Conservation (phyloP, 1,140 invertebrate genomes). For the Coboldia fuscipes region DNA sequence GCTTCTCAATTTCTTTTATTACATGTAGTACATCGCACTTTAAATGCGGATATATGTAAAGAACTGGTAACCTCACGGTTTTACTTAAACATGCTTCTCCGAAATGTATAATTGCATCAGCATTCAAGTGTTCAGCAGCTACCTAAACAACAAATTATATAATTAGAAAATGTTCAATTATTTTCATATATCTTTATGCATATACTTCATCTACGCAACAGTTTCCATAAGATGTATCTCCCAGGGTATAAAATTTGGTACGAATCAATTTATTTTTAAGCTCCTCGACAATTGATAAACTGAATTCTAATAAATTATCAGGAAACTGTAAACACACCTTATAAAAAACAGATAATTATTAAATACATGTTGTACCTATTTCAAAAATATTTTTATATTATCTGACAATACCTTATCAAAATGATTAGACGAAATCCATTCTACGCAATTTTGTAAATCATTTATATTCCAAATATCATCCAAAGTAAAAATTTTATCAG, state of each 20-base stretch:
- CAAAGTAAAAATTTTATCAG: no score
- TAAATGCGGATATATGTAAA: conserved; percentile 43
- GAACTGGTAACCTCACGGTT: conserved; percentile 44
- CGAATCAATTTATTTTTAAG: conserved; percentile 31
- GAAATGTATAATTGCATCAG: conserved; percentile 77
- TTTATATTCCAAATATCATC: conserved; percentile 20
- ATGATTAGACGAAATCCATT: conserved; percentile 43
- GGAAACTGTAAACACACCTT: conserved; percentile 84
- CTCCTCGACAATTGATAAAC: conserved; percentile 38
- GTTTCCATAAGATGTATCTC: conserved; percentile 85
- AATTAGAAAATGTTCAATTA: neutral
- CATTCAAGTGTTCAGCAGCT: conserved; percentile 63
- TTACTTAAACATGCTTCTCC: conserved; percentile 69
- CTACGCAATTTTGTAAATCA: conserved; percentile 28
- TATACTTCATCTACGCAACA: conserved; percentile 81
- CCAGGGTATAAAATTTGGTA: conserved; percentile 57
- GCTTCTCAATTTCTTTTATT: conserved; percentile 10
- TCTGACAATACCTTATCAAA: conserved; percentile 36
- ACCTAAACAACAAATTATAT: conserved; percentile 7
- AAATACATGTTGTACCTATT: conserved; percentile 2
- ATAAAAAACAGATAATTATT: conserved; percentile 9
- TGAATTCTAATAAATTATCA: conserved; percentile 50
- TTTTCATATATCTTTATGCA: neutral
- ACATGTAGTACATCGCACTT: conserved; percentile 25
- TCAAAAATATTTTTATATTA: conserved; percentile 6